phyloP scores from a whole-genome alignment of 2,797 vertebrate species.

The Rhincodon typus region DNA sequence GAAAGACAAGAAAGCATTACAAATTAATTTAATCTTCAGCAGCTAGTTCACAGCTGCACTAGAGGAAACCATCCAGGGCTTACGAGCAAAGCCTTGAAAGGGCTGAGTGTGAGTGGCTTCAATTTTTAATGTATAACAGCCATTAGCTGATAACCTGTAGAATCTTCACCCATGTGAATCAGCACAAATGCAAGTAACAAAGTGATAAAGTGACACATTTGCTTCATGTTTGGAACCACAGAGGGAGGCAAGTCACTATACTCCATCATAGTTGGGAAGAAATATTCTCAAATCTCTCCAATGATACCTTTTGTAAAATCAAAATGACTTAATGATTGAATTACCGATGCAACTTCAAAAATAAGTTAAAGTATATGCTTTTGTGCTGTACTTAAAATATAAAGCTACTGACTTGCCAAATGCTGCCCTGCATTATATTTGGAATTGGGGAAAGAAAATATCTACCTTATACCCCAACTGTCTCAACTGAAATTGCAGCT shows the following conservation, averaged over 20 bases:
- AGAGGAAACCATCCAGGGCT: conserved; percentile 57
- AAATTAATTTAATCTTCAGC: conserved; percentile 77
- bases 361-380: conserved; percentile 54
- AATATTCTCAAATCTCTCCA: conserved; percentile 57
- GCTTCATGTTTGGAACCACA: conserved; percentile 38
- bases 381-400: conserved; percentile 61
- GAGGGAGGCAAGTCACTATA: conserved; percentile 47
- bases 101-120: conserved; percentile 58
- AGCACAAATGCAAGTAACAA: conserved; percentile 57
- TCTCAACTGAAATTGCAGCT: conserved; percentile 39
- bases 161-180: conserved; percentile 63
- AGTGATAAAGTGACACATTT: conserved; percentile 61
- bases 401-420: conserved; percentile 53
- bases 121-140: conserved; percentile 71
- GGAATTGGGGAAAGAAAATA: conserved; percentile 39
- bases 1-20: conserved; percentile 58
- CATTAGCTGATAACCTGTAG: conserved; percentile 87
- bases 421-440: background rate
- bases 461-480: conserved; percentile 39
- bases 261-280: conserved; percentile 49
- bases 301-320: conserved; percentile 49
- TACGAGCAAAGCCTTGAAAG: conserved; percentile 69
- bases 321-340: conserved; percentile 45
- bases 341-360: conserved; percentile 37
- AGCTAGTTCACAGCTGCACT: conserved; percentile 64